These are phyloP conservation scores for Oxygymnocypris stewartii DNA, from an alignment of 2,113 vertebrate genomes.

Conservation along the genomic window DNA sequence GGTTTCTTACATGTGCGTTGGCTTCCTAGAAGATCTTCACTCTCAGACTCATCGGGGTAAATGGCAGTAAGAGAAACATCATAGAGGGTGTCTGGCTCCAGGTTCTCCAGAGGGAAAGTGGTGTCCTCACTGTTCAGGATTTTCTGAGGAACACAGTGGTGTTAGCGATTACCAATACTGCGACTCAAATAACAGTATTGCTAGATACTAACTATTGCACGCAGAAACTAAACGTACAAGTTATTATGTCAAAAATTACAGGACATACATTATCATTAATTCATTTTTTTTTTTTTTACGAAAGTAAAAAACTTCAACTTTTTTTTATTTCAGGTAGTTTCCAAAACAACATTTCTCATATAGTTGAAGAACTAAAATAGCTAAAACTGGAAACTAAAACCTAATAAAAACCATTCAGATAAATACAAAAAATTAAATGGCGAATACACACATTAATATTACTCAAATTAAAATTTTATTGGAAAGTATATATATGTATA, in stretches of 20 bases:
- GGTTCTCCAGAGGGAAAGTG: slow-evolving; percentile 80
- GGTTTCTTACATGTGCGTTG: slow-evolving; percentile 87
- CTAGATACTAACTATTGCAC: not conserved
- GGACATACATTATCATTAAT: too few relatives aligned
- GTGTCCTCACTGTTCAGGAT: slow-evolving; percentile 90
- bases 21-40: slow-evolving; percentile 86
- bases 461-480: not conserved
- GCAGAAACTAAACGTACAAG: not conserved
- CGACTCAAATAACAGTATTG: not conserved
- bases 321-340: too few relatives aligned
- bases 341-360: too few relatives aligned
- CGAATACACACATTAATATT: not conserved
- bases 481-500: too few relatives aligned
- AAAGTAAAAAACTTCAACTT: too few relatives aligned
- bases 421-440: too few relatives aligned
- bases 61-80: slow-evolving; percentile 92
- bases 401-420: not conserved
- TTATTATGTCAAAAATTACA: not conserved
- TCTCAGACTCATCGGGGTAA: slow-evolving; percentile 97
- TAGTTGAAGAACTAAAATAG: not conserved
- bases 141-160: slow-evolving; percentile 71
- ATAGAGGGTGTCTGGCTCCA: slow-evolving; percentile 87
- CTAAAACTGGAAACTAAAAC: not conserved
- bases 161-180: not conserved
- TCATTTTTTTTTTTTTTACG: too few relatives aligned